Evolutionary conservation across 2,113 vertebrate species (phyloP).

Genomic region (Piaya cayana): DNA sequence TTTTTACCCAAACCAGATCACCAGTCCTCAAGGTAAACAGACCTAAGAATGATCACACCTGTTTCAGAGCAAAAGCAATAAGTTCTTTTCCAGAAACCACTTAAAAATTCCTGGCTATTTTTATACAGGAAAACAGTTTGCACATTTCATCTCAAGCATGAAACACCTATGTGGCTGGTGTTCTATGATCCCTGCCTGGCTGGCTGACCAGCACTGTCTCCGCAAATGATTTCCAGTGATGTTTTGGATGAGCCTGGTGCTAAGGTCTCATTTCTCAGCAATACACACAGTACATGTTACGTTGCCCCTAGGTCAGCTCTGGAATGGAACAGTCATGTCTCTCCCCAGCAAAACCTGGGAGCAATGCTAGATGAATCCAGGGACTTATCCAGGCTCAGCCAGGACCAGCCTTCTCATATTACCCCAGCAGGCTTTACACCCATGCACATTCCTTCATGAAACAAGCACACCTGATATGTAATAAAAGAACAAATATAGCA

Average conservation of each 20-base stretch:
- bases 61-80: background rate
- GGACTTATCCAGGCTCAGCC: background rate
- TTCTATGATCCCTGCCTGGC: background rate
- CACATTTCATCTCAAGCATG: background rate
- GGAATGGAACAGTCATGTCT: background rate
- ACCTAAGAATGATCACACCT: background rate
- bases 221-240: background rate
- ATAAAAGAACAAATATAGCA: background rate
- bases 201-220: background rate
- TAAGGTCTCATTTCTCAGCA: background rate
- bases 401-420: background rate
- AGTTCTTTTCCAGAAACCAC: background rate
- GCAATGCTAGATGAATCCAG: background rate
- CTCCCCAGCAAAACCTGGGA: background rate
- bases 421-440: background rate
- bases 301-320: background rate
- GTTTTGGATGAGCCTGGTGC: background rate
- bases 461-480: background rate
- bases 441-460: background rate
- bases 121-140: background rate
- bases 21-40: background rate
- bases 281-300: accelerated
- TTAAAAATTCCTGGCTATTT: background rate
- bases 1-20: background rate
- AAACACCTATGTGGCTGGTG: background rate